Evolutionary conservation across 1,140 invertebrate species (phyloP).

Genomic region (Anastatus disparis): DNA sequence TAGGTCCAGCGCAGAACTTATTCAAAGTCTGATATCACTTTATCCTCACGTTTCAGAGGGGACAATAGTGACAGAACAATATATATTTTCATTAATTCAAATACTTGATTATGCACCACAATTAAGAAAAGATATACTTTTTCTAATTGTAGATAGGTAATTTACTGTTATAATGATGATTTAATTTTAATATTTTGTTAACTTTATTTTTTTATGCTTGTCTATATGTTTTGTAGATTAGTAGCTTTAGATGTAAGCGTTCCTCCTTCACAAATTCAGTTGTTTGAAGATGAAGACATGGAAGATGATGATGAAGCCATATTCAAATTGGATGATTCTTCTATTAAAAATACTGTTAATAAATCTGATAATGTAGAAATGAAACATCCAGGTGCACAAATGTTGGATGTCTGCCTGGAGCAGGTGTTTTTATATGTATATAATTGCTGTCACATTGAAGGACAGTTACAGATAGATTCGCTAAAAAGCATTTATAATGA

Average conservation of each 20-base stretch:
- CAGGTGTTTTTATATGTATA: slow-evolving; percentile 72
- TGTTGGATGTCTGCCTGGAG: slow-evolving; percentile 75
- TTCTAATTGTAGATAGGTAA: slow-evolving; percentile 77
- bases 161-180: too few relatives aligned
- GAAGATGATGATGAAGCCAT: slow-evolving; percentile 58
- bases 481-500: slow-evolving; percentile 64
- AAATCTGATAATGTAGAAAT: slow-evolving; percentile 46
- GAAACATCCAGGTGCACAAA: slow-evolving; percentile 68
- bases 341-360: slow-evolving; percentile 54
- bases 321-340: slow-evolving; percentile 65
- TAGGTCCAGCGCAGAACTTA: slow-evolving; percentile 69
- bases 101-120: slow-evolving; percentile 74
- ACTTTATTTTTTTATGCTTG: neutral
- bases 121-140: slow-evolving; percentile 70
- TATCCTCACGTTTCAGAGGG: slow-evolving; percentile 76
- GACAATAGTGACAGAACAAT: slow-evolving; percentile 70
- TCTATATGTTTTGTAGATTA: slow-evolving; percentile 65
- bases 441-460: slow-evolving; percentile 60
- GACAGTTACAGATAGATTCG: slow-evolving; percentile 58
- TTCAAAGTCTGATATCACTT: slow-evolving; percentile 64
- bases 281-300: slow-evolving; percentile 59
- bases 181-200: neutral
- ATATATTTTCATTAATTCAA: slow-evolving; percentile 74
- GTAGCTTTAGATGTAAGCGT: slow-evolving; percentile 76
- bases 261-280: slow-evolving; percentile 68